These are phyloP conservation scores for Helobdella robusta DNA, from an alignment of 2,888 invertebrate genomes.

Conservation along the genomic window DNA sequence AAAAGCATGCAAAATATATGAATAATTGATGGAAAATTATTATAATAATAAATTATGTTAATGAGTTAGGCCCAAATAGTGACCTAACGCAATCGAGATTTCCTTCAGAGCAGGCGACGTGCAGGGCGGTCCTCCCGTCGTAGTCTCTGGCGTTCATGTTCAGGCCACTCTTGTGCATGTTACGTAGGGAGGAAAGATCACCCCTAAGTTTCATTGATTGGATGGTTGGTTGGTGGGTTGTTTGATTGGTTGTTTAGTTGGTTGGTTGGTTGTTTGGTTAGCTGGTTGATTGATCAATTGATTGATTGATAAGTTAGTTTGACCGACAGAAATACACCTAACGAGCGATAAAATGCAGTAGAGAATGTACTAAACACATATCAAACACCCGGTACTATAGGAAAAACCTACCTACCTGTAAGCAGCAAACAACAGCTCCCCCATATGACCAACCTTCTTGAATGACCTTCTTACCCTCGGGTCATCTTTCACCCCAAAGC, in stretches of 20 bases:
- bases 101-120: constrained; percentile 87
- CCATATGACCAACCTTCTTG: constrained; percentile 8
- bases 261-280: too few relatives aligned
- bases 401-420: not conserved
- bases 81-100: constrained; percentile 69
- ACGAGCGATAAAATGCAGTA: too few relatives aligned
- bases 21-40: not conserved
- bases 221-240: too few relatives aligned
- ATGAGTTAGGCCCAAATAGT: too few relatives aligned
- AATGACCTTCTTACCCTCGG: too few relatives aligned
- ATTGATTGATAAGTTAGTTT: too few relatives aligned
- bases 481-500: too few relatives aligned
- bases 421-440: not conserved
- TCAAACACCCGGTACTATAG: not conserved
- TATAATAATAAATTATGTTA: not conserved
- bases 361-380: not conserved
- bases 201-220: constrained; percentile 25
- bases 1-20: not conserved
- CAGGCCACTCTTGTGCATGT: constrained; percentile 11
- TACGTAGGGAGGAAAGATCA: constrained; percentile 29
- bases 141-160: constrained; percentile 61
- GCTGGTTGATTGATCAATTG: too few relatives aligned
- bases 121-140: constrained; percentile 86
- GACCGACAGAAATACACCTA: too few relatives aligned
- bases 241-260: too few relatives aligned